Evolutionary conservation across 2,113 vertebrate species (phyloP), one percentile per base, ranked within the genome.

Genomic region (Tetrax tetrax): DNA sequence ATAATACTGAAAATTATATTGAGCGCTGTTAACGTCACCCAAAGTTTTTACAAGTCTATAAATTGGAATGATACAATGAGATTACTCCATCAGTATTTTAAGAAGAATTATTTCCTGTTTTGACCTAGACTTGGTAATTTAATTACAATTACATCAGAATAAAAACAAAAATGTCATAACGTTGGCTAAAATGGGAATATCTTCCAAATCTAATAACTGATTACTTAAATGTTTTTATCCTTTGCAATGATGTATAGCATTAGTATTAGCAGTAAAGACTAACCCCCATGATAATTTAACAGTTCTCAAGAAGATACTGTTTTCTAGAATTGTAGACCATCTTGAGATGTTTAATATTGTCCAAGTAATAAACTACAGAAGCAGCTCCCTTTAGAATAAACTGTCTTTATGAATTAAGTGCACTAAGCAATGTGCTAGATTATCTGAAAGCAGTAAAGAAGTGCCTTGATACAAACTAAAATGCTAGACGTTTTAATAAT

Each of bases 81-180:
- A 88, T 43, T 70, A 37, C 28, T 75, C 25, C 20, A 20, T 43
- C 51, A 81, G 35, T 86, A 74, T 70, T 80, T 93, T 31, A 90
- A 81, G 17, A 75, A 56, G 2, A 33, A 83, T 64, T 63, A 88
- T 80, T 93, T 97, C 85, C 79, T 89, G 80, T 90, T 94, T 90
- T 96, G 84, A 85, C 41, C 33, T 57, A 90, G 59, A 65, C 35
- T 89, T 89, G 31, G 41, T 38, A 43, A 78, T 88, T 86, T 89
- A 90, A 86, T 92, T 78, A 81, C 35, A 66, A 29, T 91, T 92
- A 89, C 85, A 86, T 90, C 90, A 95, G 83, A 89, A 94, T 45
- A 80, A 91, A 93, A 94, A 24, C 66, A 87, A 91, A 85, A 86
- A 92, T 88, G 76, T 86, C 69, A 66, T 77, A 31, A 81, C 14